Conservation (phyloP, 2,888 invertebrate genomes). For the Campoletis raptor region DNA sequence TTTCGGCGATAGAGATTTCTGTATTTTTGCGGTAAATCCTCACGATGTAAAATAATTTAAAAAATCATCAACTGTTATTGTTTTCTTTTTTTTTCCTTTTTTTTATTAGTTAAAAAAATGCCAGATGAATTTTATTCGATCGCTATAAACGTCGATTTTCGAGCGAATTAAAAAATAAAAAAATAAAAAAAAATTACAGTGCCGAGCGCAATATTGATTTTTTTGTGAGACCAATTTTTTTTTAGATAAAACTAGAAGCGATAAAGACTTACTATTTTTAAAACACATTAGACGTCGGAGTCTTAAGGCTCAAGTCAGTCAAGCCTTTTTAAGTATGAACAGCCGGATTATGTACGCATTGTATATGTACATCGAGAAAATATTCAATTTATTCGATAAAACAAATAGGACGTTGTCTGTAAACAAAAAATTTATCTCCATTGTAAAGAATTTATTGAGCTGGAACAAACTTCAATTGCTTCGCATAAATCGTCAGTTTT, state of each 20-base stretch:
- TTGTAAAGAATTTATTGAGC: neutral
- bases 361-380: neutral
- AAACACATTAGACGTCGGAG: neutral
- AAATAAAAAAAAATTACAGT: neutral
- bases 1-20: constrained; percentile 47
- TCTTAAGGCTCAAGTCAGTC: neutral
- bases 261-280: neutral
- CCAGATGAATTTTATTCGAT: neutral
- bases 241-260: neutral
- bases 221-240: neutral
- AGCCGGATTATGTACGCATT: neutral
- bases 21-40: constrained; percentile 11
- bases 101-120: no score
- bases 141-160: neutral
- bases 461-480: neutral
- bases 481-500: neutral
- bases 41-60: neutral
- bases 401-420: neutral
- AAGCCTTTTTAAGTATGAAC: neutral
- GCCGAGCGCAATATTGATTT: constrained; percentile 6
- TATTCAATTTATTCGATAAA: neutral
- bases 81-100: no score
- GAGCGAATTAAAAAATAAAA: neutral
- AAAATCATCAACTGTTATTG: no score
- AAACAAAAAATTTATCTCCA: neutral